Base-by-base conservation (phyloP, 2,113 vertebrate species). In the Dromiciops gliroides region DNA sequence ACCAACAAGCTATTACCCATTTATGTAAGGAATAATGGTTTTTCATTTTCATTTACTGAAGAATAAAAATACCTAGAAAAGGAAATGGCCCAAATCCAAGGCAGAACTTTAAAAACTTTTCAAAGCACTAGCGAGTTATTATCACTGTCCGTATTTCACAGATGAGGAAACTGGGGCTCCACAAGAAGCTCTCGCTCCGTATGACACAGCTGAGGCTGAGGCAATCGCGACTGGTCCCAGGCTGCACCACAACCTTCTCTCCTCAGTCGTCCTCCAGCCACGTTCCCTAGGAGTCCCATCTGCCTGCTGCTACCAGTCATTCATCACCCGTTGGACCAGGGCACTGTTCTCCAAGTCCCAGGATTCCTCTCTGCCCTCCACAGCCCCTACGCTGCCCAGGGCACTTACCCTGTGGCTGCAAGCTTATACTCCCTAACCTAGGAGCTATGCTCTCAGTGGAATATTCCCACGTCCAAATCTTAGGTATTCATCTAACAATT, bases 391-490 rank as follows among this genome's bases (percentile, higher is more conserved):
- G 6, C 67, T 31, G n/a, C 26, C n/a, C 83, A 56, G 26, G 31
- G 31, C 75, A 51, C 16, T 51, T 14, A 14, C 51, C 53, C 31
- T 25, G 2, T 2, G 0, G 56, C 56, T 60, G 25, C 89, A 23
- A 48, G 23, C 7, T 12, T 89, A 10, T 24, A 25, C 7, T 23
- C 47, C 22, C 44, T 89, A 89, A 89, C 47, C 8, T n/a, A 14
- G 31, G 60, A 37, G 31, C 3, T 67, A 14, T 28, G 8, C 26
- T 56, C 53, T 89, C 92, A 92, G 49, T 37, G 44, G 37, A 47
- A 22, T n/a, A 94, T 91, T 93, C 91, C 89, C 91, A 89, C 52
- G 94, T 94, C 89, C 75, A 48, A 90, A 75, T 75, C 51, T 19
- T 44, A 91, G 90, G 26, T 48, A 90, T 94, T 83, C 93, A 90